Percentiles rank a stretch among this genome's conserved stretches.
Conservation (phyloP, 2,113 vertebrate species). For the Aptenodytes patagonicus region DNA sequence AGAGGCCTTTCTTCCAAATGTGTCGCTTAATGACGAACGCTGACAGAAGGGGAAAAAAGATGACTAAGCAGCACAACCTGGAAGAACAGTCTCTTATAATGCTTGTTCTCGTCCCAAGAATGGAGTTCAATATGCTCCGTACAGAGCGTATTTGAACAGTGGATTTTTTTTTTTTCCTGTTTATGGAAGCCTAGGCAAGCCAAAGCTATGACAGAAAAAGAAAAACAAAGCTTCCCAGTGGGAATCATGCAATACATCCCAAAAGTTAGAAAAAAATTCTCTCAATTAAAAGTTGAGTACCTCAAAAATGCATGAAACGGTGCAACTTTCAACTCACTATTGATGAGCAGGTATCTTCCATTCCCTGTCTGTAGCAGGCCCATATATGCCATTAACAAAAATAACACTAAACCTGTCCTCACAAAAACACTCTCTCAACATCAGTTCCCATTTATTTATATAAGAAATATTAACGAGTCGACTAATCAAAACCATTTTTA, state of each 20-base stretch:
- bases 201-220: neutral
- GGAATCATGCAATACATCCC: neutral
- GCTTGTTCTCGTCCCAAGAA: neutral
- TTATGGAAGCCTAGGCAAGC: neutral
- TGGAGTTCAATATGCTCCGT: neutral
- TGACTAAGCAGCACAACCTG: constrained; percentile 28
- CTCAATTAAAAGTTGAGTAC: neutral
- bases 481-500: neutral
- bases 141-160: neutral
- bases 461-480: neutral
- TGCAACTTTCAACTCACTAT: neutral
- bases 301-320: neutral
- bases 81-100: neutral
- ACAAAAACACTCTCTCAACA: neutral
- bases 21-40: neutral
- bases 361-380: neutral
- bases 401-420: neutral
- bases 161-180: neutral
- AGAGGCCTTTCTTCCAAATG: neutral
- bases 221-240: neutral
- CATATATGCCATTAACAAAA: neutral
- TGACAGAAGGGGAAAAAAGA: neutral
- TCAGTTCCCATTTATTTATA: neutral
- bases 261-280: neutral
- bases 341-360: neutral